Evolutionary conservation across 2,113 vertebrate genomes (phyloP), one percentile per base, ranked within the genome.

Genomic region (Origma solitaria): DNA sequence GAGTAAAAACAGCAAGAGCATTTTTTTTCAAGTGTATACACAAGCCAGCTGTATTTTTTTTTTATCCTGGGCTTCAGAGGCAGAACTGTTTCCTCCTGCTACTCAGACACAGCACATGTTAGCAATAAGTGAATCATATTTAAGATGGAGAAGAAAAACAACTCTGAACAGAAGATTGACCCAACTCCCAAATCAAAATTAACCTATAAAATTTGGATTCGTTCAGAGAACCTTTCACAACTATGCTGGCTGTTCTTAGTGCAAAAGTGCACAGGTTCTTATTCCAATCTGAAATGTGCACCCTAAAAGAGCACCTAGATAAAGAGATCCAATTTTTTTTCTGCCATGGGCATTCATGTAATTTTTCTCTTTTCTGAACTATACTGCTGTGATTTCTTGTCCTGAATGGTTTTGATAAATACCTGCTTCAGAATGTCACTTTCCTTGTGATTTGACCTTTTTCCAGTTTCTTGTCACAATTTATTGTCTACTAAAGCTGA

Each of bases 71-170:
- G 71, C 93, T 97, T 94, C 62, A 93, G 87, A 96, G 68, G 47
- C 93, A 92, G 87, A 95, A 78, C 44, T 64, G 88, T 77, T 96
- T 95, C 92, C 87, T 96, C 88, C 71, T 95, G 90, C 92, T 95
- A 86, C 54, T 94, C 92, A 96, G 90, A 86, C 87, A 73, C 68
- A 86, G 92, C 85, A 95, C 85, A 86, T 95, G 94, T 95, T 95
- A 91, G 50, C 92, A 96, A 96, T 95, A 97, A 95, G 82, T 91
- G 95, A 95, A 91, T 96, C 85, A 92, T 66, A 82, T 93, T 95
- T 95, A 92, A 89, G 68, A 94, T 88, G 88, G 88, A 86, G 66
- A 91, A 73, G 72, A 96, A 93, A 94, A 95, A 93, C 91, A 96
- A 86, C 69, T 62, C 82, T 77, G 85, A 84, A 58, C 54, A 90